Evolutionary conservation across 2,797 vertebrate genomes (phyloP).

Genomic region (Champsocephalus esox): DNA sequence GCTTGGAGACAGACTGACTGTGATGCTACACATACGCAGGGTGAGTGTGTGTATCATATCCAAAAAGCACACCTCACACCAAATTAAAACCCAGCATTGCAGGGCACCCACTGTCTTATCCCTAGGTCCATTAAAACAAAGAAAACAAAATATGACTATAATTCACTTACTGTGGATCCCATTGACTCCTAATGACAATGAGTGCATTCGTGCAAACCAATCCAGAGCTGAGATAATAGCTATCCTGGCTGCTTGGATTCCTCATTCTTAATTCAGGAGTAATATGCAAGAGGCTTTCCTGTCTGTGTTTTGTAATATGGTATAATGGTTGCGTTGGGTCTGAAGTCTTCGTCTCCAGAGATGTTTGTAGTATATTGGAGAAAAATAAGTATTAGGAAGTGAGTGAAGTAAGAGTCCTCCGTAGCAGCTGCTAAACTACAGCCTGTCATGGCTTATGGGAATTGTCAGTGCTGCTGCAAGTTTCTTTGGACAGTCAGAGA

Average conservation of each 20-base stretch:
- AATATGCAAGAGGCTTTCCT: neutral
- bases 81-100: conserved; percentile 1
- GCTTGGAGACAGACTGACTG: conserved; percentile 42
- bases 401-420: neutral
- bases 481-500: conserved; percentile 18
- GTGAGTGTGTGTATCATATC: neutral
- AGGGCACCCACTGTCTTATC: neutral
- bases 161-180: neutral
- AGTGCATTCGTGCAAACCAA: neutral
- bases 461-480: conserved; percentile 20
- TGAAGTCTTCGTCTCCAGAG: neutral
- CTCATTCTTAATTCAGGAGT: neutral
- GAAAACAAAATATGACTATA: neutral
- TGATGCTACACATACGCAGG: neutral
- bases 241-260: too few species aligned
- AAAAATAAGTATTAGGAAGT: conserved; percentile 12
- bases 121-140: neutral
- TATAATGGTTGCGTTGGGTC: neutral
- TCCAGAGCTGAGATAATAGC: neutral
- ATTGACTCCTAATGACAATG: neutral
- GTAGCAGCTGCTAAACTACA: conserved; percentile 14
- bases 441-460: conserved; percentile 4
- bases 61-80: neutral
- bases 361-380: neutral
- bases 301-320: neutral